A percentile compares a stretch with the other conserved stretches of the same genome.
phyloP scores from a whole-genome alignment of 2,797 vertebrate species.

The Allobates femoralis region DNA sequence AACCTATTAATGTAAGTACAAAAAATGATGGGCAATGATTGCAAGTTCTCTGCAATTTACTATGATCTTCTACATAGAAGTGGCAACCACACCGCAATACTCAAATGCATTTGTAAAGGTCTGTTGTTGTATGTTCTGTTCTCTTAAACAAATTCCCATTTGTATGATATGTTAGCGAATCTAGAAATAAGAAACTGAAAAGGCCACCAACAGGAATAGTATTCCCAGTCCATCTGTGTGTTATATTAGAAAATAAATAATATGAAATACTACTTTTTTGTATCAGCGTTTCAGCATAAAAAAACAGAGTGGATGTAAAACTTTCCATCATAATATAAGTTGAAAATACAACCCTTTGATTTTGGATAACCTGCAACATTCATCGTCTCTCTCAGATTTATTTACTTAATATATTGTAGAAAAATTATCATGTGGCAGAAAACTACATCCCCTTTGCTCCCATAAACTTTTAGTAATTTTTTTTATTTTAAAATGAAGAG shows the following conservation, averaged over 20 bases:
- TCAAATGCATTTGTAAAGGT: not conserved
- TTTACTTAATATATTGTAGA: too few species aligned
- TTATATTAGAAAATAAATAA: constrained; percentile 5
- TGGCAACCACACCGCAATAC: not conserved
- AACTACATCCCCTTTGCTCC: too few species aligned
- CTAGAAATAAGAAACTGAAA: constrained; percentile 19
- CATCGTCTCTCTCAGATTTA: too few species aligned
- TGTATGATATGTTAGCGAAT: constrained; percentile 3
- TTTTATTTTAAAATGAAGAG: too few species aligned
- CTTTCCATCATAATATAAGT: not conserved
- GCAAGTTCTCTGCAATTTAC: not conserved
- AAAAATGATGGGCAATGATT: too few species aligned
- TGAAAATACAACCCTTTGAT: too few species aligned
- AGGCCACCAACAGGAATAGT: not conserved
- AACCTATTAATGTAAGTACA: not conserved
- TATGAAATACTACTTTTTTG: not conserved
- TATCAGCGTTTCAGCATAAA: too few species aligned
- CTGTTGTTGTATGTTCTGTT: not conserved
- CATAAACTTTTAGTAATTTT: too few species aligned
- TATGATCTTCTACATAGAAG: not conserved
- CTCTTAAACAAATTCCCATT: constrained; percentile 33
- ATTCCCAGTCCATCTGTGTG: not conserved
- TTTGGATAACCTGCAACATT: too few species aligned
- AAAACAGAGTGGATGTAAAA: not conserved
- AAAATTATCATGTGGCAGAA: too few species aligned